These are phyloP conservation scores for Zele albiditarsus DNA, from an alignment of 2,888 invertebrate species.

Conservation along the genomic window DNA sequence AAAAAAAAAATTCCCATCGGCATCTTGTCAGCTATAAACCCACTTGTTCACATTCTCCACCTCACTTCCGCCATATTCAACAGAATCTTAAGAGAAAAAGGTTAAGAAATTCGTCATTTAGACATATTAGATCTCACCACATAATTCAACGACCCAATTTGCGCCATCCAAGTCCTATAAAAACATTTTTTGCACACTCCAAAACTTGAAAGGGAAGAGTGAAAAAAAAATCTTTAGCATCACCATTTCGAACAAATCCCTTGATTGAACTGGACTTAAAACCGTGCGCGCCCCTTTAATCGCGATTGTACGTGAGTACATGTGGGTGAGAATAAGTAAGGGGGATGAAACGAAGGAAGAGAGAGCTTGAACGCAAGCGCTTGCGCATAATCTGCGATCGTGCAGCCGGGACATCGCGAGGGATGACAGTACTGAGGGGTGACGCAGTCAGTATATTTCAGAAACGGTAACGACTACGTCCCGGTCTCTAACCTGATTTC, in stretches of 20 bases:
- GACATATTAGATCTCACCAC: background rate
- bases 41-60: background rate
- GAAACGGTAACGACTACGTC: constrained; percentile 12
- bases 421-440: constrained; percentile 59
- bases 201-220: background rate
- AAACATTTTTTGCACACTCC: background rate
- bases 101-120: background rate
- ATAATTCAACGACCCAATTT: background rate
- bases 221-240: background rate
- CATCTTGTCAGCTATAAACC: background rate
- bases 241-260: background rate
- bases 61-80: background rate
- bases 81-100: background rate
- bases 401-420: constrained; percentile 53
- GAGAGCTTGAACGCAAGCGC: background rate
- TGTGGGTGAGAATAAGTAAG: background rate
- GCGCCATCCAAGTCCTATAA: background rate
- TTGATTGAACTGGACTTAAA: background rate
- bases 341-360: background rate
- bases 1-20: background rate
- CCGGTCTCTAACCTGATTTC: constrained; percentile 19
- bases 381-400: constrained; percentile 15
- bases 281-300: constrained; percentile 6
- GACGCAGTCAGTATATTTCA: constrained; percentile 57
- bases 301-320: background rate